A percentile compares a stretch with the other conserved stretches of the same genome.
These are phyloP conservation scores for Dysmachus trigonus DNA, from an alignment of 2,888 invertebrate genomes.

Conservation along the genomic window DNA sequence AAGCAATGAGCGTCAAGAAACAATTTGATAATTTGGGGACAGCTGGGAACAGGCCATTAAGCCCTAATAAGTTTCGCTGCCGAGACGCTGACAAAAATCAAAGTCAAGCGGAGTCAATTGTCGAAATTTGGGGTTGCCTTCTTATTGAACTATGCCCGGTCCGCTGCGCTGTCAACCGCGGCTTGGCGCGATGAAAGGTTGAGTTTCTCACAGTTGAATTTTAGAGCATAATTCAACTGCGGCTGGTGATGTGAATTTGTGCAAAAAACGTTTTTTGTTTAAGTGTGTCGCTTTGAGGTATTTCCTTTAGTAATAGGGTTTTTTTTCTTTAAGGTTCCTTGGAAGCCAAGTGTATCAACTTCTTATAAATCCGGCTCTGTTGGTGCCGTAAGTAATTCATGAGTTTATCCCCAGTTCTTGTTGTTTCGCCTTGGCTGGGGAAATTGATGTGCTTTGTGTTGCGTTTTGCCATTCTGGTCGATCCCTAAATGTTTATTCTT, in stretches of 20 bases:
- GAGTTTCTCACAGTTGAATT: constrained; percentile 11
- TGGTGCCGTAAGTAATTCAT: constrained; percentile 56
- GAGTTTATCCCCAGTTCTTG: not conserved
- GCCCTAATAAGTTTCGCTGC: constrained; percentile 20
- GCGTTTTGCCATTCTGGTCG: not conserved
- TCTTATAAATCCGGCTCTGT: constrained; percentile 59
- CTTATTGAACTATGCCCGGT: constrained; percentile 18
- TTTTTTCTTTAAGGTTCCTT: constrained; percentile 57
- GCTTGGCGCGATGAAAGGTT: not conserved
- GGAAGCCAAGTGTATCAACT: constrained; percentile 61
- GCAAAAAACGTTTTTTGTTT: not conserved
- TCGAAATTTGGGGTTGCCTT: constrained; percentile 13
- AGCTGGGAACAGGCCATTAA: constrained; percentile 34
- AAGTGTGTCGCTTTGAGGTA: not conserved
- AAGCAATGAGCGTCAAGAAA: constrained; percentile 35
- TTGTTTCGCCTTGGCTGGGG: not conserved
- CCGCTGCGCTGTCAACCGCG: not conserved
- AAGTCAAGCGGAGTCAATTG: constrained; percentile 40
- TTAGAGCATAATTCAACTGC: not conserved
- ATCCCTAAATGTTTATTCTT: not conserved
- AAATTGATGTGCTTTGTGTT: not conserved
- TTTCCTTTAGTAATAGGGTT: not conserved
- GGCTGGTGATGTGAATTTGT: not conserved
- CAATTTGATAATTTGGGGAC: constrained; percentile 35
- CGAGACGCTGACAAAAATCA: constrained; percentile 22